phyloP scores from a whole-genome alignment of 2,888 invertebrate species.

The Myopa tessellatipennis region DNA sequence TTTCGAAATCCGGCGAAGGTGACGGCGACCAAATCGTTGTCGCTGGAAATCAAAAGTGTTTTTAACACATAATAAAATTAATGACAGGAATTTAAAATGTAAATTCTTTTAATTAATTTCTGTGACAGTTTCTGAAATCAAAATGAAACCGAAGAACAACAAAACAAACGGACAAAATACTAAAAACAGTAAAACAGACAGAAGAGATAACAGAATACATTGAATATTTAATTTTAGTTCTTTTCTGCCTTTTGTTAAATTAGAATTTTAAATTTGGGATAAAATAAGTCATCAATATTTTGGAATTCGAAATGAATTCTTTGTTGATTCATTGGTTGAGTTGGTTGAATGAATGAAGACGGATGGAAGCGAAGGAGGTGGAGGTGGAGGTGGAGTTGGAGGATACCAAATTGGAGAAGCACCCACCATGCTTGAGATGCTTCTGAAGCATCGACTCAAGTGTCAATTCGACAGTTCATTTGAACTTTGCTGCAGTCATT shows the following conservation, averaged over 20 bases:
- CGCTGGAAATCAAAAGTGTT: neutral
- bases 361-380: neutral
- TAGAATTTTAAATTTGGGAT: neutral
- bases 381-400: neutral
- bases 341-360: neutral
- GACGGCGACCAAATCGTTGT: neutral
- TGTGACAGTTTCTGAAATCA: neutral
- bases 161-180: neutral
- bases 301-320: neutral
- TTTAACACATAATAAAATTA: slow-evolving; percentile 13
- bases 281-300: neutral
- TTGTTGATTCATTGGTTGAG: too few relatives aligned
- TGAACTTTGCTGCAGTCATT: slow-evolving; percentile 27
- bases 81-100: slow-evolving; percentile 11
- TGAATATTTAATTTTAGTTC: too few relatives aligned
- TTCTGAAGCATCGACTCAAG: slow-evolving; percentile 31
- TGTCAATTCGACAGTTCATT: slow-evolving; percentile 38
- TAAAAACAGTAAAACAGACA: neutral
- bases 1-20: slow-evolving; percentile 3
- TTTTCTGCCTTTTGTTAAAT: too few relatives aligned
- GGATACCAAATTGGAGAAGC: too few relatives aligned
- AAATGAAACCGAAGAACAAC: neutral
- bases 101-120: slow-evolving; percentile 13
- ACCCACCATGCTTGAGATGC: neutral
- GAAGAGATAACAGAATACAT: neutral